Evolutionary conservation across 2,888 invertebrate genomes (phyloP).

Genomic region (Agrochola litura): DNA sequence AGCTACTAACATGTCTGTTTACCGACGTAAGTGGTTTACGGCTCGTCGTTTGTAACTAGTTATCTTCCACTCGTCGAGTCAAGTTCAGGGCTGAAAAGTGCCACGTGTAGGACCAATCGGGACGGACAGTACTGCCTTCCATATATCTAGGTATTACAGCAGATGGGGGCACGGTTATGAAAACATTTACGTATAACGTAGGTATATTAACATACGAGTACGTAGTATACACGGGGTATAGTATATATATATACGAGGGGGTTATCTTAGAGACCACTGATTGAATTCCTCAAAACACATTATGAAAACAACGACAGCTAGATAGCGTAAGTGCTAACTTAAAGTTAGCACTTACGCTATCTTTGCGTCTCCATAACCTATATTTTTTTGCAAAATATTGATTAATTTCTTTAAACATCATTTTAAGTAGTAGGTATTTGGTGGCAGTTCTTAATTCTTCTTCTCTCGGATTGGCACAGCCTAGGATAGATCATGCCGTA

Average conservation of each 20-base stretch:
- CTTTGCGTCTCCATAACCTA: background rate
- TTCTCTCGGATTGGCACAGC: background rate
- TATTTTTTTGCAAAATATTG: background rate
- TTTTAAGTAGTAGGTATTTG: too few relatives aligned
- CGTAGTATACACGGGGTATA: background rate
- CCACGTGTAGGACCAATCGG: slow-evolving; percentile 37
- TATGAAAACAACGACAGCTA: slow-evolving; percentile 3
- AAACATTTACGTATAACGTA: slow-evolving; percentile 32
- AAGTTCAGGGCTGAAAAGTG: slow-evolving; percentile 42
- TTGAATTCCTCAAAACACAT: background rate
- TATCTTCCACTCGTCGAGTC: slow-evolving; percentile 11
- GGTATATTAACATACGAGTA: background rate
- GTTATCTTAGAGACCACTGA: slow-evolving; percentile 12
- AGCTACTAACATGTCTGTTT: background rate
- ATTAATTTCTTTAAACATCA: background rate
- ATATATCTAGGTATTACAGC: background rate
- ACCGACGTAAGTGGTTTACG: slow-evolving; percentile 20
- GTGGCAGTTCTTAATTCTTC: background rate
- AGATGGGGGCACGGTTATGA: slow-evolving; percentile 30
- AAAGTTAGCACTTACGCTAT: background rate
- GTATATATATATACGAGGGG: background rate
- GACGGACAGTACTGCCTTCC: background rate
- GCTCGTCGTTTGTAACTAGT: background rate
- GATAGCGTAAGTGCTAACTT: too few relatives aligned
- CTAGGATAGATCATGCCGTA: background rate